Base-by-base conservation (phyloP, 2,113 vertebrate species). In the Sisor rabdophorus region DNA sequence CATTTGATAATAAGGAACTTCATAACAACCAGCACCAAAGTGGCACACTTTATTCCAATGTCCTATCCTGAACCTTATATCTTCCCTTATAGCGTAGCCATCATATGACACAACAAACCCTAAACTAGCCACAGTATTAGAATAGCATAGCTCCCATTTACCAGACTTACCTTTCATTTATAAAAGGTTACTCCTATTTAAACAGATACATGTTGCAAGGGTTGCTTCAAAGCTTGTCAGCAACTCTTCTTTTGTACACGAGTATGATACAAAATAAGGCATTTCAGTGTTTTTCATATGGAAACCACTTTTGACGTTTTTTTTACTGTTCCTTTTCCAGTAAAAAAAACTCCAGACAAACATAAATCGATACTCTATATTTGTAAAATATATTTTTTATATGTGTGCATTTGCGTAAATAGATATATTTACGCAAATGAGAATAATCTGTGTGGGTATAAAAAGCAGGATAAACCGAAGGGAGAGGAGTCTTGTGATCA, bases 211-310 rank as follows among this genome's bases (percentile, higher is more conserved):
- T 40, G 53, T 53, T 32, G 53, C 71, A 93, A 94, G 92, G 92
- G 94, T 93, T 91, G 92, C 94, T 94, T 86, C 58, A 93, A 94
- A 96, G 94, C 88, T 78, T 92, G 93, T 93, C 93, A 93, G 92
- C 93, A 94, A 82, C 68, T 94, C 93, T 92, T 94, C 95, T 91
- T 92, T 92, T 95, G 94, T 91, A 91, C 94, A 96, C 92, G 89
- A 95, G 90, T 96, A 95, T 95, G 93, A 94, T 97, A 98, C 94
- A 99, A 98, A 97, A 97, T 99, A 99, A 99, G 97, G 97, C 96
- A 99, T 99, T 96, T 98, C 95, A 94, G 95, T 98, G 95, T 67
- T 67, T 64, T 93, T 92, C 95, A 95, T 97, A 95, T 95, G 88
- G 89, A 87, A 95, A 95, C 92, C 92, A 93, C 93, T 92, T 94